phyloP scores from a whole-genome alignment of 2,888 invertebrate species.

The Chirona hameri region DNA sequence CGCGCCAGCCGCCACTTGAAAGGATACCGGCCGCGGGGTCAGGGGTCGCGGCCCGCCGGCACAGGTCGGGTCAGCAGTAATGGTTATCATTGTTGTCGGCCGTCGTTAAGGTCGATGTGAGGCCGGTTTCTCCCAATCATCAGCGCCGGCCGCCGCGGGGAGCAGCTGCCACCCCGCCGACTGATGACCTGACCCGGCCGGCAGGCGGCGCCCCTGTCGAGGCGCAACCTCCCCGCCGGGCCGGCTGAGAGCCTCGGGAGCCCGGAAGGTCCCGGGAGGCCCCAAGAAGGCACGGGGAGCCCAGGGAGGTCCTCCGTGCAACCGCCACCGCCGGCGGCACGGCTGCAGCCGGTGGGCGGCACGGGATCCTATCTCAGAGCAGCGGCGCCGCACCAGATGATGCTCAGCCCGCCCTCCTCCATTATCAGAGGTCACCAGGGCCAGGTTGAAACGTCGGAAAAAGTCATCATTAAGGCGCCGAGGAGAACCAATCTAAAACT shows the following conservation, averaged over 20 bases:
- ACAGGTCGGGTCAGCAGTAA: not conserved
- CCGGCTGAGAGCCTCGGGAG: no score
- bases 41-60: not conserved
- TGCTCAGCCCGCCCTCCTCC: not conserved
- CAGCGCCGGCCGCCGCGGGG: not conserved
- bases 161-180: not conserved
- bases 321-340: not conserved
- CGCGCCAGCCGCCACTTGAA: not conserved
- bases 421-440: conserved; percentile 24
- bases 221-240: no score
- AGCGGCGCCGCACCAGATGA: not conserved
- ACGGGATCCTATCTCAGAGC: not conserved
- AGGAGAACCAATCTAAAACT: conserved; percentile 27
- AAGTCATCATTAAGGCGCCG: conserved; percentile 10
- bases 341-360: not conserved
- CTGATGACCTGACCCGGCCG: not conserved
- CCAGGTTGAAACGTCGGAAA: conserved; percentile 27
- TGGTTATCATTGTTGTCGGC: not conserved
- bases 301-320: not conserved
- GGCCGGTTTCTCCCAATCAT: conserved; percentile 4
- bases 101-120: not conserved
- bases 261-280: not conserved
- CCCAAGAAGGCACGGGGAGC: not conserved
- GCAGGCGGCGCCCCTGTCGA: no score
- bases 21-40: not conserved